Conservation (phyloP, 2,888 invertebrate species). For the Amphipoea oculea region DNA sequence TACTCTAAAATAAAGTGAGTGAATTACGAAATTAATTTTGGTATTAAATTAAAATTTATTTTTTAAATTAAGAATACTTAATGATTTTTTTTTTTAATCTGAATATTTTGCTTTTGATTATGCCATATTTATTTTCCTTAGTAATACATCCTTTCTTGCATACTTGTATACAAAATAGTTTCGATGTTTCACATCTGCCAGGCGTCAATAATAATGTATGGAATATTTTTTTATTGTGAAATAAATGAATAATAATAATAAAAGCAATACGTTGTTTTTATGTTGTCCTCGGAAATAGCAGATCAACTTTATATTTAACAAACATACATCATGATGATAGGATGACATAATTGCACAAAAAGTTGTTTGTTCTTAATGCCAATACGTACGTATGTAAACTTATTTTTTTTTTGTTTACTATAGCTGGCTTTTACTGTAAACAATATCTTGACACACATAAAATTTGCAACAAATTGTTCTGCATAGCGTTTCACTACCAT, state of each 20-base stretch:
- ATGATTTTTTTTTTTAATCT: too few species aligned
- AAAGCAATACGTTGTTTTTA: neutral
- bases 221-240: too few species aligned
- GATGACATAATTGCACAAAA: conserved; percentile 5
- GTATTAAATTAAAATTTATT: too few species aligned
- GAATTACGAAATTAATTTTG: too few species aligned
- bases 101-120: neutral
- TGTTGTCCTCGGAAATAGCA: neutral
- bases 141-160: neutral
- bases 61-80: too few species aligned
- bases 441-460: neutral
- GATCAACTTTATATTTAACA: neutral
- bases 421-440: neutral
- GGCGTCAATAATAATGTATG: too few species aligned
- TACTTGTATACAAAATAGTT: neutral
- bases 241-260: too few species aligned
- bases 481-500: neutral
- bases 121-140: neutral
- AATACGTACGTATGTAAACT: too few species aligned
- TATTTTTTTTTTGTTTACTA: neutral
- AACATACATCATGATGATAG: neutral
- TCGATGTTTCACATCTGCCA: too few species aligned
- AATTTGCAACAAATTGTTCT: neutral
- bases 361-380: neutral
- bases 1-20: too few species aligned